Base-by-base conservation (phyloP, 2,113 vertebrate genomes). In the Tamias sibiricus region DNA sequence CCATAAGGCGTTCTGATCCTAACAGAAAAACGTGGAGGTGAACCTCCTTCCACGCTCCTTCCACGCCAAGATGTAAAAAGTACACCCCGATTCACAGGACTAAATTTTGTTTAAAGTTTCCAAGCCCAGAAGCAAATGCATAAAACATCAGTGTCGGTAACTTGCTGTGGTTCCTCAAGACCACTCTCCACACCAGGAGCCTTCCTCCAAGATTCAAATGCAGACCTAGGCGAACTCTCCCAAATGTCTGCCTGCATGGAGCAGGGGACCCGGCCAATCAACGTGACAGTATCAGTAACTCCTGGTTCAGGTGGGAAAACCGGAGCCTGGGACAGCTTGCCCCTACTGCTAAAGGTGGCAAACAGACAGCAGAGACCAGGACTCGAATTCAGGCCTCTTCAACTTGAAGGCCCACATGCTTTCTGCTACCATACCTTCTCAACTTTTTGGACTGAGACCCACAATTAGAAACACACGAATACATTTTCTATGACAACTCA, bases 71-170 rank as follows among this genome's bases (percentile, higher is more conserved):
- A 91, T 22, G 40, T 1, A 95, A 71, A 92, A 72, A 96, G 72
- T 9, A 57, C 7, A 77, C 49, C 79, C 42, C 9, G 71, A 79
- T 59, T 82, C 96, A 90, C 68, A 97, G 93, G 83, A 88, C 76
- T 83, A 47, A 37, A 37, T 80, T 82, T 69, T 75, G 66, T 90
- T 90, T 93, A 83, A 86, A 85, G 91, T 95, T 95, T 96, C 95
- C 83, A 95, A 96, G 96, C 86, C 91, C 87, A 95, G 93, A 93
- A 96, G 90, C 91, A 91, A 97, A 97, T 85, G 95, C 83, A 74
- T 92, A 92, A 96, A 8, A 64, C 54, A 91, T 75, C 49, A 17
- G 0, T 9, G 1, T 1, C 32, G 71, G 79, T 90, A 91, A 85
- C 76, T 95, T 35, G 12, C 77, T 84, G 90, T 64, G 93, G 95